phyloP scores from a whole-genome alignment of 23 tunicate genomes.

The Halocynthia aurantium region DNA sequence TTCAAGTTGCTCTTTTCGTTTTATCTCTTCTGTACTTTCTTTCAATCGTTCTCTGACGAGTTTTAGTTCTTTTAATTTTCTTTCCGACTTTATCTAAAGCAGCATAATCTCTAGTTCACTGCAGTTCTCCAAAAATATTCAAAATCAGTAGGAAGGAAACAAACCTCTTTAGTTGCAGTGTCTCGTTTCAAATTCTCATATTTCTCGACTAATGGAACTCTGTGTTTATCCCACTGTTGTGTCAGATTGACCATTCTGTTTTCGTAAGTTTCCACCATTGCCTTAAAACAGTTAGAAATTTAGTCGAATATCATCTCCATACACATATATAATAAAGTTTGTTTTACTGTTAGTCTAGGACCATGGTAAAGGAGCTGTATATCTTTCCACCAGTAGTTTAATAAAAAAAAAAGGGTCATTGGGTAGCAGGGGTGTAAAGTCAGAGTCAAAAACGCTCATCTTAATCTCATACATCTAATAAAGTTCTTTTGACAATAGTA shows the following conservation, averaged over 20 bases:
- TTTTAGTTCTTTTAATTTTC: slow-evolving; percentile 75
- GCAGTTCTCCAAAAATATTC: background rate
- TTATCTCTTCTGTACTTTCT: slow-evolving; percentile 72
- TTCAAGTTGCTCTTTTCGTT: slow-evolving; percentile 64
- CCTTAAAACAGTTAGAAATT: slow-evolving; percentile 7
- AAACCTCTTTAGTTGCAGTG: slow-evolving; percentile 32
- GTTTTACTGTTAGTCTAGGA: too few relatives aligned
- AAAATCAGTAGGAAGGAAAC: slow-evolving; percentile 4
- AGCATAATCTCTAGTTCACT: background rate
- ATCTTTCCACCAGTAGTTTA: too few relatives aligned
- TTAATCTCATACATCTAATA: too few relatives aligned
- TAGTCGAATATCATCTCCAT: too few relatives aligned
- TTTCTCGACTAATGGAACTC: slow-evolving; percentile 49
- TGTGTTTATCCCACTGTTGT: slow-evolving; percentile 77
- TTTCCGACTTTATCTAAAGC: slow-evolving; percentile 51
- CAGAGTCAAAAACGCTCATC: too few relatives aligned
- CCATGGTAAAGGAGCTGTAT: too few relatives aligned
- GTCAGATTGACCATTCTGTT: slow-evolving; percentile 38
- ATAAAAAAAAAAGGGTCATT: too few relatives aligned
- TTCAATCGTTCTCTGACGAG: slow-evolving; percentile 64
- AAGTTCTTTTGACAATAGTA: background rate
- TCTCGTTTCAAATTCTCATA: slow-evolving; percentile 37
- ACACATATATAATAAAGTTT: too few relatives aligned
- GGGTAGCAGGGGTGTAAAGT: too few relatives aligned
- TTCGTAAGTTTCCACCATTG: slow-evolving; percentile 36